Base-by-base conservation (phyloP, 2,113 vertebrate genomes). In the Pteropus alecto region DNA sequence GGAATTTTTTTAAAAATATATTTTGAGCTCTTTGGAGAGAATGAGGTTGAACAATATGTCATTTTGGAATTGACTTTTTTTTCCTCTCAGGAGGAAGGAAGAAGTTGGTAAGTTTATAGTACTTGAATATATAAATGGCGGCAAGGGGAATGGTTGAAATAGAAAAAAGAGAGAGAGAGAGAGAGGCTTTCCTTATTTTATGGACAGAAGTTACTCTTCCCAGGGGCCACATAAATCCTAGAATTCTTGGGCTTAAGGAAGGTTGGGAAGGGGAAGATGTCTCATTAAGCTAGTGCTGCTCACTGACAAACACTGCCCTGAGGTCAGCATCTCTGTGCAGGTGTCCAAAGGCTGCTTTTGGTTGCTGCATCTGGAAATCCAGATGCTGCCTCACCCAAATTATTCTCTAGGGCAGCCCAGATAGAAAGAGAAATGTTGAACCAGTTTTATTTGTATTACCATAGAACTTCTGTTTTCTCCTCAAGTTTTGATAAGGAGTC, bases 1-100 rank as follows among this genome's bases (percentile, higher is more conserved):
- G 73, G 12, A 58, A 78, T 63, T 81, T 71, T 30, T 74, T 1
- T 43, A 77, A 76, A 58, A 21, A 77, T 61, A 46, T 46, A 18
- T 56, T 78, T 92, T 48, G 21, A 73, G 11, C 28, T 71, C 67
- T 89, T 89, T 92, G 67, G 82, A 93, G 77, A 81, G 86, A 93
- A 86, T 73, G 41, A 81, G 48, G 77, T n/a, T 73, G n/a, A 12
- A 60, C 13, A 86, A 30, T 54, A 24, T 73, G 74, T 94, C 41
- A 82, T 96, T 96, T 96, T 88, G 28, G 51, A 94, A 51, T 54
- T 73, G 43, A 38, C 33, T n/a, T 30, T 65, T 84, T 79, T 85
- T 85, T 65, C 21, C 61, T 93, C 30, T 65, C 54, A 87, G 41
- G 54, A 95, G 54, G n/a, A 94, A 88, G 76, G 33, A 19, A 94